Base-by-base conservation (phyloP, 2,797 vertebrate genomes). In the Pteropus rufus region DNA sequence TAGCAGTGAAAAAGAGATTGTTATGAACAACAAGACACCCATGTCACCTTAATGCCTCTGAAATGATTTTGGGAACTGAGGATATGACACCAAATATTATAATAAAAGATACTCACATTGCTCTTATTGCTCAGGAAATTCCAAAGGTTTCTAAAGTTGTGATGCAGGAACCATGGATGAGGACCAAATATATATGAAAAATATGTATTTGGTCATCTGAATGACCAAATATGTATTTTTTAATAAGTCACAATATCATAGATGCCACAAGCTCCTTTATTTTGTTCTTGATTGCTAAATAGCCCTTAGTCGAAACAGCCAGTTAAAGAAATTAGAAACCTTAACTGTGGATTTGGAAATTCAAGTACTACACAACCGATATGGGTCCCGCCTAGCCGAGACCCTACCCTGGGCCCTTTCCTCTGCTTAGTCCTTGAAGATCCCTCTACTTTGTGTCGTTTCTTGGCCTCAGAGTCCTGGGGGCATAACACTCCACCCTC, bases 261-360 rank as follows among this genome's bases (percentile, higher is more conserved):
- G 44, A 75, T 24, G 31, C 18, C 62, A 23, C 44, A 70, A 76
- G 70, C 7, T 24, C 21, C 65, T 36, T 69, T 39, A 56, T 29
- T 95, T 94, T 72, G 14, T 79, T 87, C 60, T 89, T 80, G 79
- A 65, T 58, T 72, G 49, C 56, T 88, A 72, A 88, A 31, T 67
- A 89, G 58, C 18, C 69, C 36, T 16, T 24, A 73, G n/a, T 8
- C 29, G 69, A 87, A 91, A 82, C 7, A 65, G 26, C 5, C 56
- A 75, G 60, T 93, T 91, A 64, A 91, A 88, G 89, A 89, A 67
- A 29, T 54, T n/a, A 39, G 24, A 75, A 93, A 46, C 16, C 23
- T 64, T 87, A 52, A 76, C 54, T 60, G 23, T 1, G 23, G 49
- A 29, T 67, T 79, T 70, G 39, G 64, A 90, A 81, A 94, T 82